Base-by-base conservation (phyloP, 2,888 invertebrate species). In the Eilema depressum region DNA sequence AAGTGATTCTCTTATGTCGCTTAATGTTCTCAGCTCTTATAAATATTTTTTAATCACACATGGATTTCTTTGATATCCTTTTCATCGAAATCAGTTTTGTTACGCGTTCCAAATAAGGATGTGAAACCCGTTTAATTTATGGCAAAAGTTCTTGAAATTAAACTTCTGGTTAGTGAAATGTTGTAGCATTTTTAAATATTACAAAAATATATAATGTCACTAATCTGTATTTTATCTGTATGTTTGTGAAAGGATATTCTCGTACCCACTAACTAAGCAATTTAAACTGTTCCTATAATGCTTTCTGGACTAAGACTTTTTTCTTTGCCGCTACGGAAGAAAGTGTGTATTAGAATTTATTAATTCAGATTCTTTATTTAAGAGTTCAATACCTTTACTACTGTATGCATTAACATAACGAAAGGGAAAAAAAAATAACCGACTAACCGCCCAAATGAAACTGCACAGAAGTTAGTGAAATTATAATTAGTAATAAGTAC, bases 401-500 rank as follows among this genome's bases (percentile, higher is more conserved):
- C 8, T 7, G 53, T 1, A 53, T 5, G 53, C 53, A 53, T 53
- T 53, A 53, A 53, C 53, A 53, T 30, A 30, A 61, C 12, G 62
- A 63, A 63, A 63, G 63, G 23, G 25, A 12, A 63, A 63, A 30
- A n/a, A 47, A n/a, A 2, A 3, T 12, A 61, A 63, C 14, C 20
- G 23, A 63, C 23, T 23, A 23, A 63, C 33, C 25, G 8, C 10
- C 30, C 20, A 30, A 57, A 57, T 33, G 17, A 23, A 37, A 64
- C 7, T 10, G 23, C 26, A 30, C 30, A 33, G 26, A 59, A 37
- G 26, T 28, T 60, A 64, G 37, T 59, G 30, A 63, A 57, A 59
- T 68, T 68, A 30, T 56, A 69, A 59, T 53, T 53, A 73, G 17
- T 66, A 66, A 71, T 33, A 61, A 68, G 33, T 68, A 53, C 67